Evolutionary conservation across 2,113 vertebrate genomes (phyloP).

Genomic region (Upupa epops): DNA sequence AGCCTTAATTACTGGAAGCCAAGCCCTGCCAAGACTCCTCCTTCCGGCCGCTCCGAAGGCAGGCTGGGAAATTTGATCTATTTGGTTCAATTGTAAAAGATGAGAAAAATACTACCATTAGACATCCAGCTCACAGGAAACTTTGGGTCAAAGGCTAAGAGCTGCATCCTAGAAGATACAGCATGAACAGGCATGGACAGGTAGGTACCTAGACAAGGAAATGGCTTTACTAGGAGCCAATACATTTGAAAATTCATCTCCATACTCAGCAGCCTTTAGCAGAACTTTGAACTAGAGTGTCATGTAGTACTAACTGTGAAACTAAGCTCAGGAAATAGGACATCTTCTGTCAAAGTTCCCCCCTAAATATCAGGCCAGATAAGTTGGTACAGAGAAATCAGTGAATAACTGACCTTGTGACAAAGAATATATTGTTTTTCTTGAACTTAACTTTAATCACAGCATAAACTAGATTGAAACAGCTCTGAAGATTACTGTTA

Average conservation of each 20-base stretch:
- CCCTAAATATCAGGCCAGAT: background rate
- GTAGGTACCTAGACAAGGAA: background rate
- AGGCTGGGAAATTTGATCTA: no score
- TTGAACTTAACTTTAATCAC: background rate
- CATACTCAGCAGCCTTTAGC: background rate
- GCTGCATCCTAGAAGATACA: background rate
- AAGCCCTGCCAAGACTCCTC: no score
- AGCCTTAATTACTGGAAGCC: no score
- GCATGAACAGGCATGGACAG: background rate
- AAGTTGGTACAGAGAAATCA: background rate
- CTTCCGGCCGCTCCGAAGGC: no score
- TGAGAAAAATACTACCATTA: background rate
- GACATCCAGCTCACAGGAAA: background rate
- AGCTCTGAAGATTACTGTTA: background rate
- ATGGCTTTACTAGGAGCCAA: background rate
- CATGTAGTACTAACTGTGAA: background rate
- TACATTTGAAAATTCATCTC: background rate
- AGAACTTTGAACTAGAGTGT: background rate
- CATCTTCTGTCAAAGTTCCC: background rate
- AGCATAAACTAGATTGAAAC: background rate
- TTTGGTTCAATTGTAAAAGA: background rate
- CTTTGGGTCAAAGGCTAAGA: background rate
- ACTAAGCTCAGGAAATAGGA: background rate
- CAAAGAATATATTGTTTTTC: background rate
- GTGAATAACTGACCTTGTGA: background rate